Conservation (phyloP, 2,888 invertebrate genomes). For the Stegophylla sp. region DNA sequence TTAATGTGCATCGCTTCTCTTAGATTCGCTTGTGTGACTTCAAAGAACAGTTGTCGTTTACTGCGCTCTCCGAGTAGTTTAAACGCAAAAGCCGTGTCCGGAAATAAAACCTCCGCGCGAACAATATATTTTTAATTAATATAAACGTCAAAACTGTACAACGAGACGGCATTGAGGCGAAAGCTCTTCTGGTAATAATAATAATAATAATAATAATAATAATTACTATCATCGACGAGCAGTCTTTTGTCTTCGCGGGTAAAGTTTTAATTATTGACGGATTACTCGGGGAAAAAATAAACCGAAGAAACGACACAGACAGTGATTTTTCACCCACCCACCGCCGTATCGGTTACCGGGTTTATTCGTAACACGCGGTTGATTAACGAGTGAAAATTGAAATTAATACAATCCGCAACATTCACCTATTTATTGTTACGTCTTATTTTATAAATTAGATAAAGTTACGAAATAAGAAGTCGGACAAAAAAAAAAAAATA, state of each 20-base stretch:
- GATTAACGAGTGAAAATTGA: too few species aligned
- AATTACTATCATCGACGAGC: slow-evolving; percentile 6
- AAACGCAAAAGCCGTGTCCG: neutral
- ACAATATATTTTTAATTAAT: slow-evolving; percentile 19
- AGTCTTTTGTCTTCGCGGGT: slow-evolving; percentile 1
- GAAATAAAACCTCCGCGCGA: neutral
- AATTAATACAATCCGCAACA: too few species aligned
- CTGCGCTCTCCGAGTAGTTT: neutral
- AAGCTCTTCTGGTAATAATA: slow-evolving; percentile 9
- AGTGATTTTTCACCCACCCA: too few species aligned
- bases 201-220: too few species aligned
- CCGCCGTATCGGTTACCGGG: neutral
- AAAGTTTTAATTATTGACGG: slow-evolving; percentile 36
- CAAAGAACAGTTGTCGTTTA: too few species aligned
- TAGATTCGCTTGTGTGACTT: too few species aligned
- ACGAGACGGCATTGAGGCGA: neutral
- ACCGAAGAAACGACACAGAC: too few species aligned
- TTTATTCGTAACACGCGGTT: neutral
- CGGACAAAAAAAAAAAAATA: too few species aligned
- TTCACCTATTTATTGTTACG: too few species aligned
- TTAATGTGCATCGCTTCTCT: too few species aligned
- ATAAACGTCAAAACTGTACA: neutral
- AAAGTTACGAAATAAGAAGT: too few species aligned
- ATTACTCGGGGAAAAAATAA: neutral
- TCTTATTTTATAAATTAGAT: too few species aligned